Evolutionary conservation across 2,113 vertebrate genomes (phyloP).

Genomic region (Channa argus): DNA sequence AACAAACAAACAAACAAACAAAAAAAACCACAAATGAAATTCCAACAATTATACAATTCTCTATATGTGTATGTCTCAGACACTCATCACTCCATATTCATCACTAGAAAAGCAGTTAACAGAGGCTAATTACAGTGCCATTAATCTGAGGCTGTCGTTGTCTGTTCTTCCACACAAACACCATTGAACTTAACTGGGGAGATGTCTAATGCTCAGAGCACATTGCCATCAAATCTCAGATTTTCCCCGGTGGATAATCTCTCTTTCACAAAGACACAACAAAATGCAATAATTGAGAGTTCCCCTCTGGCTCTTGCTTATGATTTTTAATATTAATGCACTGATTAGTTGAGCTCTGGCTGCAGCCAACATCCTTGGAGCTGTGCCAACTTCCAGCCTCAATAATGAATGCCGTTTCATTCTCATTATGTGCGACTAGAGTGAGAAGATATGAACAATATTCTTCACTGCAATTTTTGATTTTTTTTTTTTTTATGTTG

Average conservation of each 20-base stretch:
- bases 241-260: conserved; percentile 39
- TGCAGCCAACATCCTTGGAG: conserved; percentile 59
- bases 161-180: conserved; percentile 3
- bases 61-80: not conserved
- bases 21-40: conserved; percentile 2
- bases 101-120: not conserved
- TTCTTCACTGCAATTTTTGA: conserved; percentile 38
- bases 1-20: not conserved
- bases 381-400: conserved; percentile 46
- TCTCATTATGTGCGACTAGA: conserved; percentile 52
- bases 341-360: conserved; percentile 59
- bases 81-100: not conserved
- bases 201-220: conserved; percentile 15
- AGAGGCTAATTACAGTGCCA: conserved; percentile 4
- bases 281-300: conserved; percentile 35
- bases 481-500: conserved; percentile 4
- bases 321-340: conserved; percentile 72
- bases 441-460: conserved; percentile 40
- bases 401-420: conserved; percentile 59
- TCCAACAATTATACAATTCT: not conserved
- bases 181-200: conserved; percentile 12
- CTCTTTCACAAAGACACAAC: conserved; percentile 42
- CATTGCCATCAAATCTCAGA: conserved; percentile 28
- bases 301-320: conserved; percentile 58
- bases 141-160: not conserved